phyloP scores from a whole-genome alignment of 1,140 invertebrate genomes.

The Chrysopa pallens region DNA sequence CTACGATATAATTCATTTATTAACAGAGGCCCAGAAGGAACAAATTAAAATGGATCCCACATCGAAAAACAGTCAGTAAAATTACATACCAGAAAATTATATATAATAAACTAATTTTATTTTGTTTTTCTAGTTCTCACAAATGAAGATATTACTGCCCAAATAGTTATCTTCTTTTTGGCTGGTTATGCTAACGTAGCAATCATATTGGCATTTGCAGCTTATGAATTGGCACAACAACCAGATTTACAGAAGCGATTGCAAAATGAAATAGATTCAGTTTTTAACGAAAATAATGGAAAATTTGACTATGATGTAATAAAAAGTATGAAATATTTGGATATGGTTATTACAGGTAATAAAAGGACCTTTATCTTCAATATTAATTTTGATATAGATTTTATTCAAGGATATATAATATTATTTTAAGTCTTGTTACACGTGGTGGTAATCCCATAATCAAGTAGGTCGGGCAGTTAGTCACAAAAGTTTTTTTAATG shows the following conservation, averaged over 20 bases:
- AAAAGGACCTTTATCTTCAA: no score
- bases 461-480: no score
- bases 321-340: no score
- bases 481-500: no score
- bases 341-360: no score
- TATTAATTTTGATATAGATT: no score
- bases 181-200: constrained; percentile 33
- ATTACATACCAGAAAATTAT: no score
- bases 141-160: constrained; percentile 21
- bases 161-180: constrained; percentile 29
- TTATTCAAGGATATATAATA: no score
- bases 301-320: constrained; percentile 18
- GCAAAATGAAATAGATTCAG: constrained; percentile 28
- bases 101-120: no score
- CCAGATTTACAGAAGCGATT: constrained; percentile 36
- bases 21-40: constrained; percentile 19
- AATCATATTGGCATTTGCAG: constrained; percentile 27
- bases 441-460: no score
- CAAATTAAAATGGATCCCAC: constrained; percentile 1
- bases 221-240: constrained; percentile 30
- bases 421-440: no score
- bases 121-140: constrained; percentile 24
- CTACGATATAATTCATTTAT: constrained; percentile 21
- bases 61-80: no score
- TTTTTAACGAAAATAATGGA: constrained; percentile 20